Evolutionary conservation across 2,888 invertebrate species (phyloP).

Genomic region (Cheiracanthium punctorium): DNA sequence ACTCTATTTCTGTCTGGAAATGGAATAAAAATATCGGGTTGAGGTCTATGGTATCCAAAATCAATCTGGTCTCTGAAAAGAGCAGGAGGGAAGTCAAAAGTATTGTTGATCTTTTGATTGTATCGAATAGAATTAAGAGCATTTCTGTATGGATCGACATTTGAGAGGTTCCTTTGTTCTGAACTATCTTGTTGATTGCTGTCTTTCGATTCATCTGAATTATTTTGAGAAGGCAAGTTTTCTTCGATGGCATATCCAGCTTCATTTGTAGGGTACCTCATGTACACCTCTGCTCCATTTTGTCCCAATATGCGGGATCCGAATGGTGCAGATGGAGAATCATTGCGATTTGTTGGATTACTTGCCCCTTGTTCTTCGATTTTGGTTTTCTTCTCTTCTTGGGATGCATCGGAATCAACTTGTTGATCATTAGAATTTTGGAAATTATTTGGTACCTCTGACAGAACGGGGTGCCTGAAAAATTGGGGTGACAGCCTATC

Average conservation of each 20-base stretch:
- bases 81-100: neutral
- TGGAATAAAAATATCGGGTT: neutral
- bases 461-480: neutral
- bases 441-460: neutral
- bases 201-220: neutral
- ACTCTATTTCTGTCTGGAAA: conserved; percentile 22
- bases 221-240: conserved; percentile 37
- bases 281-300: conserved; percentile 23
- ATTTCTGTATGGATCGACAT: conserved; percentile 36
- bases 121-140: conserved; percentile 28
- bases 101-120: neutral
- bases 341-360: conserved; percentile 12
- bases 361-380: neutral
- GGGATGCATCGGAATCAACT: neutral
- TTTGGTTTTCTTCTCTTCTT: neutral
- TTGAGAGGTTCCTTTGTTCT: conserved; percentile 1
- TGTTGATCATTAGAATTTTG: neutral
- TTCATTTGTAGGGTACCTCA: conserved; percentile 44
- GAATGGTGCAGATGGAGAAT: conserved; percentile 27
- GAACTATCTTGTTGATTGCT: neutral
- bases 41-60: neutral
- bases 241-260: conserved; percentile 60
- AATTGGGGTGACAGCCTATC: neutral
- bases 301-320: conserved; percentile 18
- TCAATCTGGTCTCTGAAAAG: neutral